These are phyloP conservation scores for Pampus argenteus DNA, from an alignment of 2,797 vertebrate genomes.

Conservation along the genomic window DNA sequence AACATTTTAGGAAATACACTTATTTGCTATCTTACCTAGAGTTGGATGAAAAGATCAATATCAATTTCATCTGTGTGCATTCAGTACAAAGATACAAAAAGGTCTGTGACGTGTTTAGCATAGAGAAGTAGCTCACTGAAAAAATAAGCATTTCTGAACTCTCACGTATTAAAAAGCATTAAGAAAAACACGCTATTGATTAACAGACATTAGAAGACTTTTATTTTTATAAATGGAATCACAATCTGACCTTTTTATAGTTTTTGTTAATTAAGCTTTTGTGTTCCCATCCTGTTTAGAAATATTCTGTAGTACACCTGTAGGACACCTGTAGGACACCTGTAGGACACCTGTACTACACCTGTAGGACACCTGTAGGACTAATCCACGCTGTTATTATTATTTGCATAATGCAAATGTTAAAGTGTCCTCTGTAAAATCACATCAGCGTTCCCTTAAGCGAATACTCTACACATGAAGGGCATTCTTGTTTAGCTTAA, in stretches of 20 bases:
- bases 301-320: no score
- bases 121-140: not conserved
- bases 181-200: not conserved
- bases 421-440: conserved; percentile 41
- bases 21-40: no score
- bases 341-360: no score
- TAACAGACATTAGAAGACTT: not conserved
- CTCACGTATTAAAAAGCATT: not conserved
- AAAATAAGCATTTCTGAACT: not conserved
- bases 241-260: not conserved
- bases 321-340: no score
- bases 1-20: not conserved
- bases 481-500: conserved; percentile 54
- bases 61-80: conserved; percentile 30
- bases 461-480: conserved; percentile 47
- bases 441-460: conserved; percentile 35
- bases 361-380: no score
- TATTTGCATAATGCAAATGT: no score
- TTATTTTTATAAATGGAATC: not conserved
- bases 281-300: not conserved
- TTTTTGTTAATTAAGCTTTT: not conserved
- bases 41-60: conserved; percentile 26
- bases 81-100: conserved; percentile 20
- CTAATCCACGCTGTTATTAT: no score
- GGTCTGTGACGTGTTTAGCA: conserved; percentile 23